These are phyloP conservation scores for Paguma larvata DNA, from an alignment of 2,797 vertebrate species.

Conservation along the genomic window DNA sequence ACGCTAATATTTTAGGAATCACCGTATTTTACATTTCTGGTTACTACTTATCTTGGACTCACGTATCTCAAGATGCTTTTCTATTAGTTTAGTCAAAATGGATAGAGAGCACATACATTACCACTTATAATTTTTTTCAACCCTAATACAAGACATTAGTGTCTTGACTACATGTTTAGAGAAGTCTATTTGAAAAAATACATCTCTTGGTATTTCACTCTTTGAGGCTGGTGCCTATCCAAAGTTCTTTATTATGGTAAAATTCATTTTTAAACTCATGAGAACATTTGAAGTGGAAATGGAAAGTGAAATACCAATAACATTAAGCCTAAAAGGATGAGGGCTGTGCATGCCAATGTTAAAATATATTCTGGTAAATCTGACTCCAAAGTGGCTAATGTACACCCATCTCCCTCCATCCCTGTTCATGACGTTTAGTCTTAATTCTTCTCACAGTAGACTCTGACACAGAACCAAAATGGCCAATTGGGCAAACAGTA, in stretches of 20 bases:
- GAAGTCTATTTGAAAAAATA: constrained; percentile 23
- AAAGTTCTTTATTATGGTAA: constrained; percentile 58
- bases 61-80: constrained; percentile 41
- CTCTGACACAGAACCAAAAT: background rate
- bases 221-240: background rate
- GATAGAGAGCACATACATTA: background rate
- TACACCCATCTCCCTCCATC: background rate
- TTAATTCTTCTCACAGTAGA: constrained; percentile 20
- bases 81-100: constrained; percentile 50
- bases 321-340: constrained; percentile 51
- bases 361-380: background rate
- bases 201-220: background rate
- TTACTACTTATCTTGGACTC: constrained; percentile 34
- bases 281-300: constrained; percentile 66
- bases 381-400: background rate
- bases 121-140: constrained; percentile 34
- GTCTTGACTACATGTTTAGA: constrained; percentile 39
- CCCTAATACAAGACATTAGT: constrained; percentile 52
- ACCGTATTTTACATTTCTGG: constrained; percentile 57
- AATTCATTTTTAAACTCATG: constrained; percentile 64
- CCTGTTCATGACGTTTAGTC: background rate
- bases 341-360: background rate
- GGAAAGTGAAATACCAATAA: constrained; percentile 62
- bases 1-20: constrained; percentile 66
- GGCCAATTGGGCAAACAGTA: background rate